Conservation (phyloP, 2,888 invertebrate species). For the Tipula helvola region DNA sequence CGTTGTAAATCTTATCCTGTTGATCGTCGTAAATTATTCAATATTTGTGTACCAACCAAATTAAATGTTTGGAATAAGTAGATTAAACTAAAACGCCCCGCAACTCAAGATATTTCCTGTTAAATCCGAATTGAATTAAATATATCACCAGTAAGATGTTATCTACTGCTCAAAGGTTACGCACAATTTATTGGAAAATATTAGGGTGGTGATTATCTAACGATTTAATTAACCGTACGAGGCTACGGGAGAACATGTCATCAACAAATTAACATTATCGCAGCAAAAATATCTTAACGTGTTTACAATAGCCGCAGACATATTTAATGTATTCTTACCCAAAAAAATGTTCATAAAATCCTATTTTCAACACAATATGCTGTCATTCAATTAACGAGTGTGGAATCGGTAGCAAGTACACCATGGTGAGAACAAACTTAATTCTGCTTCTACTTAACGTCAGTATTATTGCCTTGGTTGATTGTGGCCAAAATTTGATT, state of each 20-base stretch:
- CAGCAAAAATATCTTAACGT: not conserved
- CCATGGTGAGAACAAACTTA: not conserved
- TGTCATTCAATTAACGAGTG: not conserved
- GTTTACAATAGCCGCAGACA: not conserved
- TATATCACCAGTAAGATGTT: not conserved
- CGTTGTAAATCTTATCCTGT: too few relatives aligned
- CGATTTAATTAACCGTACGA: not conserved
- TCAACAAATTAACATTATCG: not conserved
- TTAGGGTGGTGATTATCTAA: not conserved
- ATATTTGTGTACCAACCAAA: not conserved
- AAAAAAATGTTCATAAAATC: not conserved
- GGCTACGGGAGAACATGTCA: not conserved
- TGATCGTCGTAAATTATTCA: too few relatives aligned
- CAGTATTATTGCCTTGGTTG: not conserved
- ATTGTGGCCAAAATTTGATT: not conserved
- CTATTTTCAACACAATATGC: not conserved
- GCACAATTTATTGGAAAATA: not conserved
- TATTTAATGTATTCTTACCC: not conserved
- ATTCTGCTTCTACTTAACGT: not conserved
- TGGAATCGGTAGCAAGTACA: not conserved
- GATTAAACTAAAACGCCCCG: not conserved
- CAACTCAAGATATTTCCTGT: not conserved
- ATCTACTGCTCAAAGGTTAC: not conserved
- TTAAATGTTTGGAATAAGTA: not conserved
- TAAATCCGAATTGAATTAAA: not conserved